Conservation (phyloP, 1,140 invertebrate species). For the Drosophila suzukii region DNA sequence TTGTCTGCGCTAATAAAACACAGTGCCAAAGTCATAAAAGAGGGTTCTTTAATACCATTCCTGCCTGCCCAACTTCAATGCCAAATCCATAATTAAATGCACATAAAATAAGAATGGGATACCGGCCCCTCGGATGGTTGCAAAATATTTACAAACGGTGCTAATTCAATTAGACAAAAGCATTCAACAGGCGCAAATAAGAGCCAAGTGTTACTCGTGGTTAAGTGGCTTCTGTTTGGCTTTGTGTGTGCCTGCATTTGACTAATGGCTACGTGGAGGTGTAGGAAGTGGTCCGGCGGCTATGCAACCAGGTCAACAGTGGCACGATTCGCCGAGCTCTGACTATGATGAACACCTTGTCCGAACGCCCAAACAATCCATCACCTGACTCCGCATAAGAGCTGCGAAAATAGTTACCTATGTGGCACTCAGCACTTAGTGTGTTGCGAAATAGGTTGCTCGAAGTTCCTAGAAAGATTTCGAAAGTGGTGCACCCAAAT, state of each 20-base stretch:
- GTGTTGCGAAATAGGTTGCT: conserved; percentile 13
- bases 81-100: conserved; percentile 67
- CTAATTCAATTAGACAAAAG: conserved; percentile 75
- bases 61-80: conserved; percentile 40
- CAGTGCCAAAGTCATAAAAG: conserved; percentile 69
- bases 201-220: conserved; percentile 32
- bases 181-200: conserved; percentile 40
- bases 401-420: conserved; percentile 39
- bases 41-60: conserved; percentile 28
- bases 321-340: conserved; percentile 59
- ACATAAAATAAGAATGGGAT: conserved; percentile 48
- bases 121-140: conserved; percentile 12
- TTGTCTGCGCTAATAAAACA: conserved; percentile 71
- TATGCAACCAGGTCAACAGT: conserved; percentile 71
- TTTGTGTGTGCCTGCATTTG: conserved; percentile 40
- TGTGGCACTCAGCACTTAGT: conserved; percentile 8
- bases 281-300: conserved; percentile 64
- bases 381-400: conserved; percentile 38
- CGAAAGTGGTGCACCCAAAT: conserved; percentile 6
- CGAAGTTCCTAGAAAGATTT: conserved; percentile 16
- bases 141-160: conserved; percentile 44
- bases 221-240: conserved; percentile 29
- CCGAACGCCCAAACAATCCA: conserved; percentile 52
- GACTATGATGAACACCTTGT: conserved; percentile 61
- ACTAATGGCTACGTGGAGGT: conserved; percentile 64